These are phyloP conservation scores for Zaprionus ornatus DNA, from an alignment of 1,140 invertebrate species.

Conservation along the genomic window DNA sequence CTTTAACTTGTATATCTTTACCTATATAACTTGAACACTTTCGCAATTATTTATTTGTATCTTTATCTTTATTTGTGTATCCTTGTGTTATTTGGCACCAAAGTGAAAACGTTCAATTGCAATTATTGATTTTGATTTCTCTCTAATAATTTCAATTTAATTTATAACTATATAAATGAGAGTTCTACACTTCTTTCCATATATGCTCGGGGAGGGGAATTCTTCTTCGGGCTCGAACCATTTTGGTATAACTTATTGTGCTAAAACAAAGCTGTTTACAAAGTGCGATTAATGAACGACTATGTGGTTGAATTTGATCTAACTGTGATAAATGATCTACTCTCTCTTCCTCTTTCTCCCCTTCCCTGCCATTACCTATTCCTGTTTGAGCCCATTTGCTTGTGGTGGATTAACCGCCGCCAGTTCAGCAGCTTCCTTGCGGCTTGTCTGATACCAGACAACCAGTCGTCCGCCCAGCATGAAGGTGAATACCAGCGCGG, in stretches of 20 bases:
- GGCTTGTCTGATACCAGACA: conserved; percentile 87
- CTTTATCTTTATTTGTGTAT: conserved; percentile 45
- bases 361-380: conserved; percentile 77
- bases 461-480: conserved; percentile 97
- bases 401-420: conserved; percentile 84
- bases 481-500: conserved; percentile 96
- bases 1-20: conserved; percentile 20
- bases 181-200: conserved; percentile 18
- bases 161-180: conserved; percentile 49
- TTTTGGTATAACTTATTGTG: conserved; percentile 54
- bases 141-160: conserved; percentile 49
- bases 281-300: conserved; percentile 50
- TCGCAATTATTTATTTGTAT: conserved; percentile 40
- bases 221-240: conserved; percentile 19
- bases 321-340: conserved; percentile 17
- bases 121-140: conserved; percentile 49
- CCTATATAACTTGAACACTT: conserved; percentile 48
- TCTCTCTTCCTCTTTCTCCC: neutral
- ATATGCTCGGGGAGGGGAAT: conserved; percentile 5
- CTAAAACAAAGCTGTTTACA: conserved; percentile 73
- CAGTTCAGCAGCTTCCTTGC: conserved; percentile 85
- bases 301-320: conserved; percentile 24
- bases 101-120: conserved; percentile 59
- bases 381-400: conserved; percentile 87
- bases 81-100: conserved; percentile 63